Evolutionary conservation across 2,113 vertebrate species (phyloP).

Genomic region (Loxodonta africana): DNA sequence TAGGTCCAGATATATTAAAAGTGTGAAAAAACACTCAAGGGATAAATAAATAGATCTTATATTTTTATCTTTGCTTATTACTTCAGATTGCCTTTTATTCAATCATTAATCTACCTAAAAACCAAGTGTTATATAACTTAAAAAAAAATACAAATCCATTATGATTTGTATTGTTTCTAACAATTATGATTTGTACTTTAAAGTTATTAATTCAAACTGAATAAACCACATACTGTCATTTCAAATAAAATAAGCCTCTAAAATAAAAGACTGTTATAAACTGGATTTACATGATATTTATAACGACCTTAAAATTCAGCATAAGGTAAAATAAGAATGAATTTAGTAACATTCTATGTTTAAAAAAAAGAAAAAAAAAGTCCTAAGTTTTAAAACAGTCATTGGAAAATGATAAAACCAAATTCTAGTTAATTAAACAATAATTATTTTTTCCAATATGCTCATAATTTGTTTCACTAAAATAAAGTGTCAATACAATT

Average conservation of each 20-base stretch:
- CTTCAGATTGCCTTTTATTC: conserved; percentile 39
- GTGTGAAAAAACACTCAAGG: neutral
- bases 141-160: neutral
- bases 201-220: conserved; percentile 14
- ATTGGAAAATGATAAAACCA: conserved; percentile 23
- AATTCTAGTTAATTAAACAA: conserved; percentile 52
- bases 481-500: conserved; percentile 63
- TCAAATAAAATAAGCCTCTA: conserved; percentile 41
- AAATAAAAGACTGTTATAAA: neutral
- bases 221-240: conserved; percentile 14
- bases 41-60: neutral
- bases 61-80: conserved; percentile 62
- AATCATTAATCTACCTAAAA: conserved; percentile 73
- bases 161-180: neutral
- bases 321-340: conserved; percentile 50
- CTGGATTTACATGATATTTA: neutral
- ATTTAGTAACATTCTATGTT: conserved; percentile 15
- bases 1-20: neutral
- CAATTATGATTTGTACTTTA: conserved; percentile 28
- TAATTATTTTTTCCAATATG: conserved; percentile 34
- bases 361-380: conserved; percentile 32
- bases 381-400: conserved; percentile 33
- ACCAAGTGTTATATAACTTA: neutral
- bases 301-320: conserved; percentile 47
- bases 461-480: neutral